Evolutionary conservation across 2,888 invertebrate genomes (phyloP), one percentile per base, ranked within the genome.

Genomic region (Phymatocera aterrima): DNA sequence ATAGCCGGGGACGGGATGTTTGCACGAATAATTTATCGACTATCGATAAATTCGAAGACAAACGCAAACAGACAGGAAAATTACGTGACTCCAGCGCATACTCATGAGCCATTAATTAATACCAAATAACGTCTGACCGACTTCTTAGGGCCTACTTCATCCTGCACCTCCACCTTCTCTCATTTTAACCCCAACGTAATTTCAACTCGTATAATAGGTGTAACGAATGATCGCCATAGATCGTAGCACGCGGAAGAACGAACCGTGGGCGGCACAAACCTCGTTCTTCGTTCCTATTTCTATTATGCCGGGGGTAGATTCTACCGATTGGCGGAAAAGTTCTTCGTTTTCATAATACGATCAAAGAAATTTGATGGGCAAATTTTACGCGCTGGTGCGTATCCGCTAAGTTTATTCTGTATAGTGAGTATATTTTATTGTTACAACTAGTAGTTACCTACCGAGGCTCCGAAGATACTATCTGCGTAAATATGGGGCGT

Each of bases 71-170:
- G 43, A 68, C 43, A 24, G 64, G 64, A 64, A 64, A 64, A 64
- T 64, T 64, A 64, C 37, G 64, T 18, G 64, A 64, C 64, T 64
- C 64, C 10, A 64, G n/a, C 64, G 64, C 64, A 64, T 64, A 64
- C 37, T 64, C 64, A 64, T 64, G 37, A 64, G 64, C 64, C 18
- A 64, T 64, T 64, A 64, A 64, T 64, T 64, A 64, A 34, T 64
- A 5, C n/a, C 34, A 21, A 64, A 15, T 15, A 43, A 28, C 57
- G 57, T 57, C 57, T 57, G 57, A 57, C 57, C 57, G 57, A 28
- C 57, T 57, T 57, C 57, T 28, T 28, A 28, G 12, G 24, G 28
- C 15, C 2, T 57, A 15, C 21, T 57, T 57, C 57, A 8, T 21
- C 3, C 21, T 15, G 12, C 8, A 28, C 12, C 57, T 28, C 28